Evolutionary conservation across 2,113 vertebrate species (phyloP).

Genomic region (Oophaga pumilio): DNA sequence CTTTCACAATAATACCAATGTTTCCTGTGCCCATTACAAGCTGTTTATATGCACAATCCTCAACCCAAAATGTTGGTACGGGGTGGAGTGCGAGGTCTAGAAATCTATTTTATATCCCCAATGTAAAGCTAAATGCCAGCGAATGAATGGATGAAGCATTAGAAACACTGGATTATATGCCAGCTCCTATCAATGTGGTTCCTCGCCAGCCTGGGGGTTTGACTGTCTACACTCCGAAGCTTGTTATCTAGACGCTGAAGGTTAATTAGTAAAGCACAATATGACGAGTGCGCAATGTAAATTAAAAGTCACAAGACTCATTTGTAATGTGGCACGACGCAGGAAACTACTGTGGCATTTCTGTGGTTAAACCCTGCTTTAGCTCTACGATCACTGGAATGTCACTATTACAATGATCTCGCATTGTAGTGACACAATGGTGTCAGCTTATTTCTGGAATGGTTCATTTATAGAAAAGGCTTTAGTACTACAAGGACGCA

Average conservation of each 20-base stretch:
- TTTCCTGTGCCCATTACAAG: not conserved
- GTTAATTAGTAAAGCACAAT: not conserved
- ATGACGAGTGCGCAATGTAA: not conserved
- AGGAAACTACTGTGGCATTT: not conserved
- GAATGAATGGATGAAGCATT: not conserved
- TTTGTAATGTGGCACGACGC: not conserved
- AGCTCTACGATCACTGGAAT: not conserved
- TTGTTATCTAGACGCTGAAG: not conserved
- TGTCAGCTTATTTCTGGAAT: slow-evolving; percentile 20
- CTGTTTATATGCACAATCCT: not conserved
- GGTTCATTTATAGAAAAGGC: not conserved
- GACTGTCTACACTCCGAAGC: not conserved
- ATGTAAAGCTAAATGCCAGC: not conserved
- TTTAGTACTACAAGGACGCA: not conserved
- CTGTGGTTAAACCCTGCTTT: slow-evolving; percentile 12
- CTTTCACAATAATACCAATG: too few relatives aligned
- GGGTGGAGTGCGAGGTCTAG: too few relatives aligned
- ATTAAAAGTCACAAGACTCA: not conserved
- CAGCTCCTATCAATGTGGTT: not conserved
- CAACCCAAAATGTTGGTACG: not conserved
- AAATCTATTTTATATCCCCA: not conserved
- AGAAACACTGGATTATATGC: not conserved
- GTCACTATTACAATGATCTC: not conserved
- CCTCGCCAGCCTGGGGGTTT: not conserved
- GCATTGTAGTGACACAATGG: slow-evolving; percentile 15